Evolutionary conservation across 2,797 vertebrate species (phyloP), one percentile per base, ranked within the genome.

Genomic region (Loris lydekkerianus): DNA sequence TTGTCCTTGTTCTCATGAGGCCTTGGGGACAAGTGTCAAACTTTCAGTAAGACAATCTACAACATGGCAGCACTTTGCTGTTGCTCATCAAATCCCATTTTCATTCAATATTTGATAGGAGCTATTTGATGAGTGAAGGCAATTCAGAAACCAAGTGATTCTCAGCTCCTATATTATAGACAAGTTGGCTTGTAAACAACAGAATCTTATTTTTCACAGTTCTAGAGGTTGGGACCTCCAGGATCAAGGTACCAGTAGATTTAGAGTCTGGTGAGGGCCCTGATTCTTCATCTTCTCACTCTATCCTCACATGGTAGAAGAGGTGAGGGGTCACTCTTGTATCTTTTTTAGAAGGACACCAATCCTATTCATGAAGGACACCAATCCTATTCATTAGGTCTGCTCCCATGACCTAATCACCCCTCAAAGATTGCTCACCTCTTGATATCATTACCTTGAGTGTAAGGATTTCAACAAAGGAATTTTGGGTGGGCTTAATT

Each of bases 131-230:
- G n/a, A 94, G 5, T 56, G 53, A 81, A 18, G 37, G 31, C n/a
- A 65, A 84, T 65, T 87, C 86, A 89, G 56, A 78, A 97, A 89
- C 20, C 1, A 75, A 86, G 40, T 78, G 34, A 61, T 95, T 88
- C 21, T 67, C 67, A 76, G 2, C 4, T 75, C 40, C 29, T 87
- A 2, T 56, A n/a, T 34, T 61, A 58, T 67, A 1, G 4, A 58
- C 58, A 53, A 10, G n/a, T 11, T 20, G 23, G 20, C 15, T 56
- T 43, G 34, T 56, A 34, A 82, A 72, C 46, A 46, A 73, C 10
- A 70, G 20, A 75, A 5, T 56, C n/a, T n/a, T 61, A 34, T 27
- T 75, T 46, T 21, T 88, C 31, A 88, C 1, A 23, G 14, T 61
- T 76, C 14, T 82, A 3, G 49, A 58, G 58, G 11, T 15, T 76